Evolutionary conservation across 2,797 vertebrate genomes (phyloP).

Genomic region (Enteromius unitaeniatus): DNA sequence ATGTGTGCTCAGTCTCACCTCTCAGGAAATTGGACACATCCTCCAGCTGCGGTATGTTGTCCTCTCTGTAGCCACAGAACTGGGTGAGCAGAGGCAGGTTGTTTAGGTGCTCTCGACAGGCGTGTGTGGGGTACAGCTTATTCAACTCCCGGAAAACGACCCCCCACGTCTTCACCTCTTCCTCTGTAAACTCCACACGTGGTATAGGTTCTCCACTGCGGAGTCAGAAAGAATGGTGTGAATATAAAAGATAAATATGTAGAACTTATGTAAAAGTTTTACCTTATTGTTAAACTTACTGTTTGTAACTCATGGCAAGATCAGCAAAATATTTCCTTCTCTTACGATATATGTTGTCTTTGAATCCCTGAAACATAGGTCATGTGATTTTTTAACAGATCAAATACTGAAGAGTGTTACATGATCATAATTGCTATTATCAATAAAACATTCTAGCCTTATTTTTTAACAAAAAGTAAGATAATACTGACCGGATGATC

Average conservation of each 20-base stretch:
- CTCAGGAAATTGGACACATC: constrained; percentile 94
- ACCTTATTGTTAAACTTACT: constrained; percentile 79
- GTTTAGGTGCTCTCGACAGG: constrained; percentile 94
- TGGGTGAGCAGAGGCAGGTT: constrained; percentile 93
- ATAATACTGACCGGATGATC: constrained; percentile 89
- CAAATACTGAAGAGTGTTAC: neutral
- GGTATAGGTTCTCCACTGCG: constrained; percentile 90
- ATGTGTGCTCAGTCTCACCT: constrained; percentile 73
- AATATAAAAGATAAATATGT: neutral
- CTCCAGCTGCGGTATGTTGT: constrained; percentile 97
- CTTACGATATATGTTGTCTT: constrained; percentile 85
- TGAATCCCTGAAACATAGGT: constrained; percentile 88
- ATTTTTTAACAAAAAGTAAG: neutral
- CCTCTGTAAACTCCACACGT: constrained; percentile 91
- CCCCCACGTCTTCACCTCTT: constrained; percentile 96
- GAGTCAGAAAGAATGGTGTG: neutral
- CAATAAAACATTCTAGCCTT: neutral
- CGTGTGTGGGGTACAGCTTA: constrained; percentile 93
- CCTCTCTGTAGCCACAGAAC: constrained; percentile 91
- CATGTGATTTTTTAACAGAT: neutral
- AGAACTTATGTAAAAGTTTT: neutral
- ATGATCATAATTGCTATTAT: neutral
- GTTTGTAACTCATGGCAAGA: constrained; percentile 86
- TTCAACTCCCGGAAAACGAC: constrained; percentile 94
- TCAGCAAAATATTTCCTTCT: constrained; percentile 87